These are phyloP conservation scores for Harlomillsia oculata DNA, from an alignment of 1,140 invertebrate species.

Conservation along the genomic window DNA sequence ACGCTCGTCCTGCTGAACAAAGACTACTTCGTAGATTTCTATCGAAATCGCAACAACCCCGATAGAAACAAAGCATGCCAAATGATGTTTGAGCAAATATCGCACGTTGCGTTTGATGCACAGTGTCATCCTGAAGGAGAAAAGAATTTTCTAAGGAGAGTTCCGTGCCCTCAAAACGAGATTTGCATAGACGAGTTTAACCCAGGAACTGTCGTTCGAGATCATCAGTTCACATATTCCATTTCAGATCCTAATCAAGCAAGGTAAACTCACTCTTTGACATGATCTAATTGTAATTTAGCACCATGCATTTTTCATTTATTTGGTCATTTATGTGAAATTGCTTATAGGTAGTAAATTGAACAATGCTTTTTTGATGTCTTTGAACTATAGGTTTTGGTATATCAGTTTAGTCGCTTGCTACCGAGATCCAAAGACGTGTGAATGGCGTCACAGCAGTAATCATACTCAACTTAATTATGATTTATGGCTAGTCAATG, in stretches of 20 bases:
- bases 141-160: slow-evolving; percentile 72
- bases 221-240: slow-evolving; percentile 86
- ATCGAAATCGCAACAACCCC: slow-evolving; percentile 57
- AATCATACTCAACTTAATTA: slow-evolving; percentile 58
- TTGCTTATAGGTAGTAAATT: neutral
- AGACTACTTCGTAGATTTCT: slow-evolving; percentile 77
- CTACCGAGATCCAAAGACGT: slow-evolving; percentile 64
- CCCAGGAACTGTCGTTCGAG: slow-evolving; percentile 69
- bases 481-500: slow-evolving; percentile 93
- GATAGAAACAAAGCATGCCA: slow-evolving; percentile 62
- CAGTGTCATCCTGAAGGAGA: slow-evolving; percentile 65
- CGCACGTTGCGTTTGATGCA: slow-evolving; percentile 70
- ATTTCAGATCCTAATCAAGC: slow-evolving; percentile 79
- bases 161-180: slow-evolving; percentile 68
- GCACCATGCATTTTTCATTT: neutral
- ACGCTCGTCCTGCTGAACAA: slow-evolving; percentile 80
- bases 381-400: slow-evolving; percentile 64
- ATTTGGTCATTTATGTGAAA: neutral
- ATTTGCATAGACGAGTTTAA: slow-evolving; percentile 81
- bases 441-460: slow-evolving; percentile 69
- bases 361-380: neutral
- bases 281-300: neutral
- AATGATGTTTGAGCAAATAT: slow-evolving; percentile 74
- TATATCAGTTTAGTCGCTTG: slow-evolving; percentile 90
- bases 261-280: slow-evolving; percentile 50